Base-by-base conservation (phyloP, 2,888 invertebrate species). In the Acleris emargana region DNA sequence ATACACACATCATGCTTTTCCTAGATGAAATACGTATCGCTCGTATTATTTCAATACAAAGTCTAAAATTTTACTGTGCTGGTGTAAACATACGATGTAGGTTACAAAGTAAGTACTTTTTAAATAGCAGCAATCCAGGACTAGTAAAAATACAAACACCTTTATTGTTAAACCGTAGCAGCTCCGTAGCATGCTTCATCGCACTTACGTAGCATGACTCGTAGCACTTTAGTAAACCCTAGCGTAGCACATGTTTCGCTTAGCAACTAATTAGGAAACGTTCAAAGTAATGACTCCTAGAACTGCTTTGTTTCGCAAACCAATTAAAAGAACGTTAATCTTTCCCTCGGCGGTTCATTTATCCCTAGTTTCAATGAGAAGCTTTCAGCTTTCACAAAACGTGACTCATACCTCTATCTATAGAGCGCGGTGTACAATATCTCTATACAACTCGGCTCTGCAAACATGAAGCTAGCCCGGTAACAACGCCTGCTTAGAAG, bases 371-470 rank as follows among this genome's bases (percentile, higher is more conserved):
- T 54, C 49, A 54, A 59, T 47, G 58, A 45, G 22, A 59, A 42
- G 28, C 49, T 20, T 59, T 59, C 42, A 59, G 22, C 38, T 53
- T 45, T 52, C 22, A 50, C 49, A 28, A 66, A 66, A 66, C 51
- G 60, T 45, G 64, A 66, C 64, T 60, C 28, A 50, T 43, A 57
- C 64, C 64, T 66, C 64, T 66, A 66, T 66, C 64, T 66, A 66
- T 66, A 66, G 55, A 66, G 60, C 50, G 51, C 20, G 28, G 60
- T 18, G 64, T 57, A 66, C 60, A 66, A 55, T 60, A 66, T 51
- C 38, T 60, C 54, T 66, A 66, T 66, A 60, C 60, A 11, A 57
- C 49, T 25, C 54, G 16, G 55, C 32, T 66, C 51, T 50, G 60
- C 55, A 60, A 66, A 60, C 60, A 66, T 43, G 22, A 51, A 55